A percentile compares a stretch with the other conserved stretches of the same genome.
phyloP scores from a whole-genome alignment of 2,113 vertebrate species.

The Nannospalax galili region DNA sequence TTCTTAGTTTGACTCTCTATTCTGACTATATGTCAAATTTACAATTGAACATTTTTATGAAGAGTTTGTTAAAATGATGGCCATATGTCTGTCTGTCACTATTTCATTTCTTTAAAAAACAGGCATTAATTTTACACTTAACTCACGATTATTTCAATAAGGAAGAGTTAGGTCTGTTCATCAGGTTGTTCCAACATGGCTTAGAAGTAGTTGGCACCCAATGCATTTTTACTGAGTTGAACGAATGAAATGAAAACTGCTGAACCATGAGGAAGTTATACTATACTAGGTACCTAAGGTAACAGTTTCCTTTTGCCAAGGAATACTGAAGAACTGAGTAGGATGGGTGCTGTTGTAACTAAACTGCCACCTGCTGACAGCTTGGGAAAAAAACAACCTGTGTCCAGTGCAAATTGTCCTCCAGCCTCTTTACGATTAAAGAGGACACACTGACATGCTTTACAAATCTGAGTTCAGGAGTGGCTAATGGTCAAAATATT shows the following conservation, averaged over 20 bases:
- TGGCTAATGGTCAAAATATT: not conserved
- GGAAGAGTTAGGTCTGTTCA: not conserved
- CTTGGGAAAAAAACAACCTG: not conserved
- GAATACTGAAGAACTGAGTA: not conserved
- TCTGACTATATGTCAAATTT: not conserved
- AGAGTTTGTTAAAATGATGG: not conserved
- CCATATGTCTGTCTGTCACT: not conserved
- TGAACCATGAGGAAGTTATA: accelerated
- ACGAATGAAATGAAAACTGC: not conserved
- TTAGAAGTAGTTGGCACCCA: too few relatives aligned
- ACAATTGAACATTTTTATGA: too few relatives aligned
- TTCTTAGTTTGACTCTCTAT: not conserved
- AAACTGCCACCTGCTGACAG: not conserved
- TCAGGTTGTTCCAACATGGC: not conserved
- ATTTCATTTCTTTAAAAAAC: not conserved
- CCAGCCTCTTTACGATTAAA: not conserved
- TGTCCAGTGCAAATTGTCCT: not conserved
- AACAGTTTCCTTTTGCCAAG: not conserved
- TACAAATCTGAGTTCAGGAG: not conserved
- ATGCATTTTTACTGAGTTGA: accelerated
- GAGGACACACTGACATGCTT: not conserved
- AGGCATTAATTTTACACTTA: not conserved
- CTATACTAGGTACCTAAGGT: accelerated
- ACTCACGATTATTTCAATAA: not conserved
- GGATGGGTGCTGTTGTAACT: not conserved